phyloP scores from a whole-genome alignment of 1,140 invertebrate species.

The Leguminivora glycinivorella region DNA sequence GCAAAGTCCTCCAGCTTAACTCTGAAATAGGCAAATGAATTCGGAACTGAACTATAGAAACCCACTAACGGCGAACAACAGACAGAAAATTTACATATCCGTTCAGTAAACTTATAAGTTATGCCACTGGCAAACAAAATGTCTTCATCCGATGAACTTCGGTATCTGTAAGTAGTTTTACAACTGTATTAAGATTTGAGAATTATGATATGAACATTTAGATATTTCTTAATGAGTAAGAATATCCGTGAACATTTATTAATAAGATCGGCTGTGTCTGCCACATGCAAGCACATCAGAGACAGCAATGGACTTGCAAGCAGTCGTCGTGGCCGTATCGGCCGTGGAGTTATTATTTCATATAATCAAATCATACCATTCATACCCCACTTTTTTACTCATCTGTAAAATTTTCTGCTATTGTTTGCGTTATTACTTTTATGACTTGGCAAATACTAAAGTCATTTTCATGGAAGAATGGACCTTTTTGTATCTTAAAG shows the following conservation, averaged over 20 bases:
- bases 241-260: constrained; percentile 38
- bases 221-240: not conserved
- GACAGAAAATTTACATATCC: constrained; percentile 23
- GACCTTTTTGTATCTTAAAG: not conserved
- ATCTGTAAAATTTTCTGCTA: no score
- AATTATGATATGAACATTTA: not conserved
- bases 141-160: constrained; percentile 7
- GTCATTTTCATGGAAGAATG: constrained; percentile 6
- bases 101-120: constrained; percentile 23
- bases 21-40: constrained; percentile 24
- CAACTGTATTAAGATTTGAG: not conserved
- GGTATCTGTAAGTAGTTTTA: not conserved
- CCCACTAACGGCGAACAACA: constrained; percentile 9
- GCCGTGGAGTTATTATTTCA: no score
- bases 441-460: not conserved
- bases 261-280: not conserved
- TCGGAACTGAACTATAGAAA: constrained; percentile 23
- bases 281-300: not conserved
- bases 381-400: not conserved
- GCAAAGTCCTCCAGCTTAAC: constrained; percentile 13
- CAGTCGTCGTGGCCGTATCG: no score
- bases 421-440: not conserved
- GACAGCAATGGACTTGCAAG: not conserved
- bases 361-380: no score
- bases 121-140: constrained; percentile 14